Conservation (phyloP, 2,888 invertebrate species). For the Phymatocera aterrima region DNA sequence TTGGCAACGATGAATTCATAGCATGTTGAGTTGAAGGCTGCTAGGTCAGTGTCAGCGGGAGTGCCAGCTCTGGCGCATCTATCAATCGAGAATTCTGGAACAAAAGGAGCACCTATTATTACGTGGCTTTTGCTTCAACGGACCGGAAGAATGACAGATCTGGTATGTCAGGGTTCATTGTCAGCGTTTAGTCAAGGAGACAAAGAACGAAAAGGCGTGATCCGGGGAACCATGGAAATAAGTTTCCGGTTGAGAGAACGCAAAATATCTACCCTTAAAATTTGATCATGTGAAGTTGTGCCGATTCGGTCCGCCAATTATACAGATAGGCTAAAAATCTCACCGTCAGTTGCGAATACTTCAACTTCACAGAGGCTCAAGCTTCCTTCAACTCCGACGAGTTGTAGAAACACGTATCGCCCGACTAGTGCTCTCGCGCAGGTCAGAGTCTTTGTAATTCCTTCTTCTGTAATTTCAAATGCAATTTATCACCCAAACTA, state of each 20-base stretch:
- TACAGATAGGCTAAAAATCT: slow-evolving; percentile 62
- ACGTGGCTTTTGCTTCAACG: neutral
- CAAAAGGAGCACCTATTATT: neutral
- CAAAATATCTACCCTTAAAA: neutral
- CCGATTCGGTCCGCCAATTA: neutral
- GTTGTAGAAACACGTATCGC: slow-evolving; percentile 91
- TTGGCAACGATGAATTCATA: slow-evolving; percentile 91
- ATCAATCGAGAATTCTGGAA: slow-evolving; percentile 89
- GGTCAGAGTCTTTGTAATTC: slow-evolving; percentile 92
- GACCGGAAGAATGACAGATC: slow-evolving; percentile 21
- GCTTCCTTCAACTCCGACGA: slow-evolving; percentile 93
- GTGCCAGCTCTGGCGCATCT: slow-evolving; percentile 86
- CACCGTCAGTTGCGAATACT: slow-evolving; percentile 93
- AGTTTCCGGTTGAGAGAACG: slow-evolving; percentile 31
- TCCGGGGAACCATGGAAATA: neutral
- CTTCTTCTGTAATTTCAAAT: slow-evolving; percentile 82
- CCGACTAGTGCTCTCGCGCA: slow-evolving; percentile 91
- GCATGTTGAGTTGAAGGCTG: slow-evolving; percentile 90
- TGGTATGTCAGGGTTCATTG: slow-evolving; percentile 33
- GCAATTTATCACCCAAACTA: neutral
- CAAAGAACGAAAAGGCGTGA: neutral
- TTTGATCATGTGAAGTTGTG: neutral
- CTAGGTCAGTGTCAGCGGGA: slow-evolving; percentile 87
- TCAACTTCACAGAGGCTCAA: slow-evolving; percentile 94
- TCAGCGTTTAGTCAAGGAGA: slow-evolving; percentile 19